These are phyloP conservation scores for Trachelus stipa DNA, from an alignment of 2,888 invertebrate genomes.

Conservation along the genomic window DNA sequence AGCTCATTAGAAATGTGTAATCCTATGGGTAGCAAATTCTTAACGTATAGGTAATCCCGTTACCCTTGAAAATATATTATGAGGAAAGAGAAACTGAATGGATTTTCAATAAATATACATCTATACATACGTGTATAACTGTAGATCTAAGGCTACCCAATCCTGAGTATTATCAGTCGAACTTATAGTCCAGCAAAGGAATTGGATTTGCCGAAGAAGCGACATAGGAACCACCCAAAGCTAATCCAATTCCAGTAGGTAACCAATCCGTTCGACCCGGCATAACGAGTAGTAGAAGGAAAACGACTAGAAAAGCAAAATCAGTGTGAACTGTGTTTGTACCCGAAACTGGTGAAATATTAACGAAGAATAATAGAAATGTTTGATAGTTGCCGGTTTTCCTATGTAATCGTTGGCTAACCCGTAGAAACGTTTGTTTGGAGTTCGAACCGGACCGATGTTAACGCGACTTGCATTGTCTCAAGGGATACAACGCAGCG, in stretches of 20 bases:
- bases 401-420: background rate
- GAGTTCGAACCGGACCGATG: background rate
- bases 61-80: no score
- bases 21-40: background rate
- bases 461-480: conserved; percentile 1
- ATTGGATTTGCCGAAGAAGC: conserved; percentile 46
- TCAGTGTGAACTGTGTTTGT: background rate
- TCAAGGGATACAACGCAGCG: conserved; percentile 12
- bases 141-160: background rate
- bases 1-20: background rate
- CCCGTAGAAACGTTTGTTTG: background rate
- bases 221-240: conserved; percentile 28
- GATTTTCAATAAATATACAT: background rate
- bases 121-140: background rate
- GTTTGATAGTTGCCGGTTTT: background rate
- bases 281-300: conserved; percentile 39
- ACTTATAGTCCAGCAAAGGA: conserved; percentile 39
- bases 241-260: conserved; percentile 50
- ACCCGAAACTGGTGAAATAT: background rate
- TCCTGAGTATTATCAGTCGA: conserved; percentile 36
- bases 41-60: no score
- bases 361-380: background rate
- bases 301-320: background rate
- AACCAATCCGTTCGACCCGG: conserved; percentile 46
- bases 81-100: background rate